Base-by-base conservation (phyloP, 2,797 vertebrate species). In the Paratrypauchen microcephalus region DNA sequence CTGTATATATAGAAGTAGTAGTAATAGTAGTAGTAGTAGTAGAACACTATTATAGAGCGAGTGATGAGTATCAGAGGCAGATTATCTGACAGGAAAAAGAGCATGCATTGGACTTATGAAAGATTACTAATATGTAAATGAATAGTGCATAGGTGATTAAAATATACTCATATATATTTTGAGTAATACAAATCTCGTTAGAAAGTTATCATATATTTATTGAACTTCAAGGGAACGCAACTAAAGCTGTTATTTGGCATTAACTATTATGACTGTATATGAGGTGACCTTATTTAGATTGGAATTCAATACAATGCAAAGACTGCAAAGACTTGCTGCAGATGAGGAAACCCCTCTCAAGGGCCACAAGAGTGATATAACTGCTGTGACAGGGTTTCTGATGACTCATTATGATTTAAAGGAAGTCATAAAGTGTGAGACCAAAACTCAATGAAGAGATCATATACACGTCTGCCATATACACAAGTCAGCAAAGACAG, bases 381-480 rank as follows among this genome's bases (percentile, higher is more conserved):
- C 41, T 0, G 9, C 55, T 1, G 24, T 45, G 30, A 39, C 50
- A 66, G 26, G 32, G 12, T 58, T 61, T 57, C n/a, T 28, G 21
- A 30, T 32, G 55, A 19, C 12, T 55, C 48, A 39, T 56, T 45
- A 16, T 56, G 56, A 23, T 41, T 45, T 24, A 66, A 28, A 64
- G 30, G 8, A 39, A 28, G 15, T 18, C 65, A 66, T 21, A n/a
- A 32, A 54, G 24, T 36, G 3, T 61, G 6, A 11, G 9, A 21
- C 61, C 67, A 32, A 47, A 19, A 62, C 39, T 61, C 54, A 6
- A 64, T 59, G 48, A 73, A 48, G 19, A 68, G 24, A 28, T 67
- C 58, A 39, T 5, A 12, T 5, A 18, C 13, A 8, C 18, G 32
- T 55, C 45, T 7, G 26, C 32, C 32, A 36, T 36, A 36, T 36